Percentiles rank a stretch among this genome's conserved stretches.
These are phyloP conservation scores for Lytechinus pictus DNA, from an alignment of 35 echinoderm and acorn worm genomes.

Conservation along the genomic window DNA sequence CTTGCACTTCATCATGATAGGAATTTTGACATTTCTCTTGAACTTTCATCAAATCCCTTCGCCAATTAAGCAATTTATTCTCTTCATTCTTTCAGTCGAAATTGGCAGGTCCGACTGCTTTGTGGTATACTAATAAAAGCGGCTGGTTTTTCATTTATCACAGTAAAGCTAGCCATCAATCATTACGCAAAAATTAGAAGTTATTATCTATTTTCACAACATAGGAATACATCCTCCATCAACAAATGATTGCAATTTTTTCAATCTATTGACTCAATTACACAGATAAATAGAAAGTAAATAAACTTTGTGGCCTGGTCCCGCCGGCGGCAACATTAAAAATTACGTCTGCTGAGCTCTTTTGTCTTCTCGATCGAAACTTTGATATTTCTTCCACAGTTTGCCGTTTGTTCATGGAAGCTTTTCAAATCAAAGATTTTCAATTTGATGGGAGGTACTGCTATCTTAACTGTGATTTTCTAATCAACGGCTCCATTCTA, in stretches of 20 bases:
- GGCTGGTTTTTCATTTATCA: background rate
- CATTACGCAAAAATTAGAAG: constrained; percentile 27
- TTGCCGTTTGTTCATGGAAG: background rate
- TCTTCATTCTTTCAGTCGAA: background rate
- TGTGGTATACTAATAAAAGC: background rate
- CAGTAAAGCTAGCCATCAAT: constrained; percentile 13
- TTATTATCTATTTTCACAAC: constrained; percentile 29
- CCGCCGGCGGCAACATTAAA: constrained; percentile 7
- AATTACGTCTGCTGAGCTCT: background rate
- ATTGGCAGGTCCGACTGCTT: background rate
- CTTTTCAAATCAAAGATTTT: constrained; percentile 5
- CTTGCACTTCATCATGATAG: background rate
- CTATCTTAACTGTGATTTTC: background rate
- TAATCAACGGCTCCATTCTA: constrained; percentile 48
- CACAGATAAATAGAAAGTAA: constrained; percentile 5
- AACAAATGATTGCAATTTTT: constrained; percentile 40
- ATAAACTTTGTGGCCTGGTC: constrained; percentile 1
- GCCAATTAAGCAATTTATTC: background rate
- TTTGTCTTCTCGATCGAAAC: background rate
- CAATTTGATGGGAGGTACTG: background rate
- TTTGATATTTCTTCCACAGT: background rate
- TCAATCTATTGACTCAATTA: constrained; percentile 32
- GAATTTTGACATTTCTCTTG: background rate
- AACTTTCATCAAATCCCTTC: constrained; percentile 1
- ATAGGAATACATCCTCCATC: background rate